Evolutionary conservation across 2,797 vertebrate species (phyloP).

Genomic region (Malurus leucopterus): DNA sequence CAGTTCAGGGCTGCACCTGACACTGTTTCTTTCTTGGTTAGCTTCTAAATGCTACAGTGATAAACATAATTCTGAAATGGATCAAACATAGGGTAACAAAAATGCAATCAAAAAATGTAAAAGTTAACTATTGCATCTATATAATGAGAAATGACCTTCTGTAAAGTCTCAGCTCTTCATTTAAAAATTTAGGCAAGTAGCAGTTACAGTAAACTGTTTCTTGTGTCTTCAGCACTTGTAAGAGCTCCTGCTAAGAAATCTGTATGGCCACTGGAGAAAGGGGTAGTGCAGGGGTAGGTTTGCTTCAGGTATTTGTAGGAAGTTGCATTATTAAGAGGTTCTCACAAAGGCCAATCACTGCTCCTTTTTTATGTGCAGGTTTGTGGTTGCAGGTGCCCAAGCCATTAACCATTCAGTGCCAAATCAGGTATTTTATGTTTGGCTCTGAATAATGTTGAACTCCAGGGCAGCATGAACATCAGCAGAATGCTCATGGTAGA

Average conservation of each 20-base stretch:
- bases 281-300: background rate
- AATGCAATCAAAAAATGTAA: background rate
- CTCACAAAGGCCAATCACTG: background rate
- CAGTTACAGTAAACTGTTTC: background rate
- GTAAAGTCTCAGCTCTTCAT: background rate
- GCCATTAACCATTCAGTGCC: background rate
- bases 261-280: background rate
- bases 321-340: background rate
- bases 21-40: background rate
- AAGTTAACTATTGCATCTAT: background rate
- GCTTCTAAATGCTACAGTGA: background rate
- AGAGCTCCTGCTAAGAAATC: background rate
- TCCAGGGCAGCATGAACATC: background rate
- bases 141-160: background rate
- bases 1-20: rapidly evolving
- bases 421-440: background rate
- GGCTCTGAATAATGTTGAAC: background rate
- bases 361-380: background rate
- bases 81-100: background rate
- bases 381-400: slow-evolving; percentile 13
- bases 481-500: too few relatives aligned
- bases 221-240: background rate
- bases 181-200: background rate
- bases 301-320: background rate
- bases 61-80: background rate